Evolutionary conservation across 2,888 invertebrate genomes (phyloP).

Genomic region (Platycnemis pennipes): DNA sequence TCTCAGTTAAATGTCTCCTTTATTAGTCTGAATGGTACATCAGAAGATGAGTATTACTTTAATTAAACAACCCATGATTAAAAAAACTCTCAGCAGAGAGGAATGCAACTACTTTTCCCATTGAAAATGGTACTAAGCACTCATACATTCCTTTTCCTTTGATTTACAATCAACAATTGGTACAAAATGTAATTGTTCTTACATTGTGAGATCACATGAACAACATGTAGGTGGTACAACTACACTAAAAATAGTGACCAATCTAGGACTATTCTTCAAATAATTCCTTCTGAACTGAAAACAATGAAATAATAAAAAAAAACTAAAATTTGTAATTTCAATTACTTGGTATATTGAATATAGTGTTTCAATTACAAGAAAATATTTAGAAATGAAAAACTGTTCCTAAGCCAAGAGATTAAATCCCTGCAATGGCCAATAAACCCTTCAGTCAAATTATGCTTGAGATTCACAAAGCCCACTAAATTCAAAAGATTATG

Average conservation of each 20-base stretch:
- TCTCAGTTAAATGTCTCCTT: not conserved
- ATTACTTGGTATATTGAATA: not conserved
- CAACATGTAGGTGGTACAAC: not conserved
- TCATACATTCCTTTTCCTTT: not conserved
- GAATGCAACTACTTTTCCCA: not conserved
- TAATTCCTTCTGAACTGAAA: not conserved
- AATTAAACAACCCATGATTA: not conserved
- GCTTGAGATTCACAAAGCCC: too few species aligned
- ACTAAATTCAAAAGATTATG: too few species aligned
- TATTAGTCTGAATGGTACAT: not conserved
- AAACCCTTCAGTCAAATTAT: not conserved
- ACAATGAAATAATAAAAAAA: not conserved
- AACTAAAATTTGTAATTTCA: not conserved
- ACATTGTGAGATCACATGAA: not conserved
- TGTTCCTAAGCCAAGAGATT: not conserved
- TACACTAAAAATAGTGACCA: not conserved
- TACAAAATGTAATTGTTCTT: not conserved
- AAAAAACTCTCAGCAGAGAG: constrained; percentile 5
- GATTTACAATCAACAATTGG: not conserved
- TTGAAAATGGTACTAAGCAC: not conserved
- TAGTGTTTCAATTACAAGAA: not conserved
- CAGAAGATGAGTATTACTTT: not conserved
- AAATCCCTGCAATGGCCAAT: not conserved
- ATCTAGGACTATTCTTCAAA: not conserved
- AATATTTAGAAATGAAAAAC: not conserved